phyloP scores from a whole-genome alignment of 1,140 invertebrate species.

The Diorhabda sublineata region DNA sequence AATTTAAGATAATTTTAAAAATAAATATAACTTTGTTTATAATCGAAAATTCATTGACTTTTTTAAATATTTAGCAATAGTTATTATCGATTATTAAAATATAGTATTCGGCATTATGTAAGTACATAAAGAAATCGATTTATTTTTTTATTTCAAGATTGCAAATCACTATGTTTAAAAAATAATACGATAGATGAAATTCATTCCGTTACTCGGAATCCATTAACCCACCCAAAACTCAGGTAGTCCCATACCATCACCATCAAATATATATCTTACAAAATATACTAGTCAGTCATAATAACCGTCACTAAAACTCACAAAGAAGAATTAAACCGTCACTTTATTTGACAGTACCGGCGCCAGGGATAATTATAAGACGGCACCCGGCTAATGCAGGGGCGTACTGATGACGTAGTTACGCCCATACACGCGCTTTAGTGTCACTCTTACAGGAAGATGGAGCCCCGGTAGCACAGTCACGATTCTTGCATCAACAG shows the following conservation, averaged over 20 bases:
- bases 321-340: constrained; percentile 12
- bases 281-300: not conserved
- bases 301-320: constrained; percentile 4
- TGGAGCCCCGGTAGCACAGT: constrained; percentile 12
- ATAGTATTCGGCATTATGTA: too few relatives aligned
- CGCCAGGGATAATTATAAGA: constrained; percentile 11
- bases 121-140: too few relatives aligned
- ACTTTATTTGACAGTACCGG: constrained; percentile 14
- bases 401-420: constrained; percentile 6
- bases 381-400: constrained; percentile 13
- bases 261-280: not conserved
- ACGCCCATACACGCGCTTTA: constrained; percentile 15
- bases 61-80: too few relatives aligned
- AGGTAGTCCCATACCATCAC: constrained; percentile 7
- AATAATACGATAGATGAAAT: too few relatives aligned
- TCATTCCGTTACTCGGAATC: not conserved
- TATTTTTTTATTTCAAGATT: too few relatives aligned
- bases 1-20: too few relatives aligned
- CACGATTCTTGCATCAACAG: constrained; percentile 11
- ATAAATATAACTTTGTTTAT: too few relatives aligned
- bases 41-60: too few relatives aligned
- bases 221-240: constrained; percentile 12
- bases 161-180: too few relatives aligned
- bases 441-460: constrained; percentile 10
- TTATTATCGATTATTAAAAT: too few relatives aligned